Percentiles rank a stretch among this genome's conserved stretches.
phyloP scores from a whole-genome alignment of 2,113 vertebrate species.

The Microtus ochrogaster region DNA sequence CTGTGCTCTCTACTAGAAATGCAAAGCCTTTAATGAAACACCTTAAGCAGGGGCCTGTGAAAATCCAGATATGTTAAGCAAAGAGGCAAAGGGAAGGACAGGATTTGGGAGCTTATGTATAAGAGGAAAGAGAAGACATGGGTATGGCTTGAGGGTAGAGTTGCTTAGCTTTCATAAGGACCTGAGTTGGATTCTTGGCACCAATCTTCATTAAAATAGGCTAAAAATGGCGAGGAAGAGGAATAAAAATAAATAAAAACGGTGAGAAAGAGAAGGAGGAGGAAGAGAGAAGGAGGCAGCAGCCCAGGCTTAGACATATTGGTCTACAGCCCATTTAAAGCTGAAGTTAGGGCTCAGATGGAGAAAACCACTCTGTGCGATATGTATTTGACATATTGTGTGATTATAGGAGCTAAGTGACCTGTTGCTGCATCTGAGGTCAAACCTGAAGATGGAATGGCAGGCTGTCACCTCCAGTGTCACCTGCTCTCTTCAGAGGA shows the following conservation, averaged over 20 bases:
- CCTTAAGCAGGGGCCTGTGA: neutral
- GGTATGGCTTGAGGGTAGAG: neutral
- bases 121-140: neutral
- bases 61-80: neutral
- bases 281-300: neutral
- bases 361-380: neutral
- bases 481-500: fast-evolving
- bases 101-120: neutral
- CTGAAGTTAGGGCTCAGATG: neutral
- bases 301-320: neutral
- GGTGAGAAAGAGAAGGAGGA: neutral
- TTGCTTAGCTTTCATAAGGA: neutral
- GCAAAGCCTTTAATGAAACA: neutral
- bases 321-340: neutral
- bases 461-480: neutral
- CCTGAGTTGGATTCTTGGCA: no score
- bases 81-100: neutral
- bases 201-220: neutral
- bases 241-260: no score
- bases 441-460: neutral
- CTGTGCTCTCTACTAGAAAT: neutral
- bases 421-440: neutral
- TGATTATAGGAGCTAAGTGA: neutral
- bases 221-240: neutral
- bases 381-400: neutral